Percentiles rank a stretch among this genome's conserved stretches.
Conservation (phyloP, 2,113 vertebrate species). For the Lagenorhynchus albirostris region DNA sequence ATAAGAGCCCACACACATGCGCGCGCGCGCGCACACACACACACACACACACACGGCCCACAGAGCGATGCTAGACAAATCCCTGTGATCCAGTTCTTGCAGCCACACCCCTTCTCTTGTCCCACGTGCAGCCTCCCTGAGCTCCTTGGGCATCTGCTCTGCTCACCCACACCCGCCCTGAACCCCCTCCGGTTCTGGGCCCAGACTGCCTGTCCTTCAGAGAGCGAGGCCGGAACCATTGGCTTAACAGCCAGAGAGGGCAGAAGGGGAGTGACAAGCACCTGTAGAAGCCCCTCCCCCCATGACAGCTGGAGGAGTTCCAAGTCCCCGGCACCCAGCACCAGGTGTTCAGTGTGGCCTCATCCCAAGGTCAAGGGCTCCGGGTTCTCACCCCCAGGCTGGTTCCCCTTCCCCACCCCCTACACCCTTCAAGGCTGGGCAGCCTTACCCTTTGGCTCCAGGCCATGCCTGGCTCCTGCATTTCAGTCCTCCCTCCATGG, state of each 20-base stretch:
- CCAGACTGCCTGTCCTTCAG: constrained; percentile 40
- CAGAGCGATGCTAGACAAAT: neutral
- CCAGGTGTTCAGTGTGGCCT: constrained; percentile 10
- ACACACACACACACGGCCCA: neutral
- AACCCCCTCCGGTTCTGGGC: neutral
- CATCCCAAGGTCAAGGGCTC: constrained; percentile 47
- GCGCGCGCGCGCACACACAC: rapidly evolving
- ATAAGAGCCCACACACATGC: too few relatives aligned
- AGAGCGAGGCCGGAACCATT: constrained; percentile 48
- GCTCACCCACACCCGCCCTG: neutral
- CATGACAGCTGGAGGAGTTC: constrained; percentile 63
- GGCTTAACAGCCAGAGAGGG: constrained; percentile 50
- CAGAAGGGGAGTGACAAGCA: neutral
- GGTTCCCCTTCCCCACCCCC: neutral
- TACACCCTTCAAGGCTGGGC: neutral
- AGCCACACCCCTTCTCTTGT: neutral
- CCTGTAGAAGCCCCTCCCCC: constrained; percentile 45
- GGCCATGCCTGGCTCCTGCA: neutral
- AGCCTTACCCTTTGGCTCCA: neutral
- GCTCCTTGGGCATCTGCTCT: neutral
- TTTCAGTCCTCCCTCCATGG: neutral
- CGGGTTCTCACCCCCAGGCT: neutral
- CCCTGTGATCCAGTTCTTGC: neutral
- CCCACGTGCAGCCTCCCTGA: neutral
- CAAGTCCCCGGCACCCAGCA: constrained; percentile 13